phyloP scores from a whole-genome alignment of 2,888 invertebrate species.

The Apocheima hispidaria region DNA sequence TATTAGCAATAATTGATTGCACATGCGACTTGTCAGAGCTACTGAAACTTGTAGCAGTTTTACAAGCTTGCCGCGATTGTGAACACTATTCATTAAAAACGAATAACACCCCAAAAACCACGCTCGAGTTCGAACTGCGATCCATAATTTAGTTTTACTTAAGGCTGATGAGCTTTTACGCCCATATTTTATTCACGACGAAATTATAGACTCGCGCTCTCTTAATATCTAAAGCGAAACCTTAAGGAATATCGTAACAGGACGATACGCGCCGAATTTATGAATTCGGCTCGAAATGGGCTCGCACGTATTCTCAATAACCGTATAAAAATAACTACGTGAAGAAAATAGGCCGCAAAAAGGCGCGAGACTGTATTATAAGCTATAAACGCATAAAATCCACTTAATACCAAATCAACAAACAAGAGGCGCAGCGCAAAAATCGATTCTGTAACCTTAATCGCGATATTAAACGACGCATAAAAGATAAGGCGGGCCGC shows the following conservation, averaged over 20 bases:
- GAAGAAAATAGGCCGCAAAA: slow-evolving; percentile 43
- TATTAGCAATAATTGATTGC: too few species aligned
- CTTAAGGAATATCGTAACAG: slow-evolving; percentile 23
- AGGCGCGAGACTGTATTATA: slow-evolving; percentile 49
- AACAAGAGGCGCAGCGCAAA: slow-evolving; percentile 54
- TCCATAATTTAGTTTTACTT: slow-evolving; percentile 49
- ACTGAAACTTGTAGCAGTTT: too few species aligned
- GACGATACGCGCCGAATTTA: slow-evolving; percentile 35
- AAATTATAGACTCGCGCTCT: slow-evolving; percentile 38
- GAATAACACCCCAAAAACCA: slow-evolving; percentile 7
- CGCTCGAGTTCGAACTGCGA: slow-evolving; percentile 29
- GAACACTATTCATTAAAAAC: slow-evolving; percentile 4
- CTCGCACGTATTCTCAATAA: slow-evolving; percentile 36
- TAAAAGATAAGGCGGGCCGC: slow-evolving; percentile 63
- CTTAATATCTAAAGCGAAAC: slow-evolving; percentile 29
- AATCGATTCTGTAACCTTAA: slow-evolving; percentile 63
- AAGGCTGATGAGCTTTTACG: slow-evolving; percentile 46
- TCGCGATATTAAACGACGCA: slow-evolving; percentile 63
- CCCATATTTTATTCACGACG: slow-evolving; percentile 47
- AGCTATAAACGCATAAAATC: slow-evolving; percentile 49
- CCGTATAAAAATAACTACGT: slow-evolving; percentile 43
- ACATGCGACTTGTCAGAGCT: too few species aligned
- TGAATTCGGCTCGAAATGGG: slow-evolving; percentile 32
- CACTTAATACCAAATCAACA: slow-evolving; percentile 57
- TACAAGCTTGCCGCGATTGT: neutral